Evolutionary conservation across 2,888 invertebrate species (phyloP).

Genomic region (Epistrophella euchroma): DNA sequence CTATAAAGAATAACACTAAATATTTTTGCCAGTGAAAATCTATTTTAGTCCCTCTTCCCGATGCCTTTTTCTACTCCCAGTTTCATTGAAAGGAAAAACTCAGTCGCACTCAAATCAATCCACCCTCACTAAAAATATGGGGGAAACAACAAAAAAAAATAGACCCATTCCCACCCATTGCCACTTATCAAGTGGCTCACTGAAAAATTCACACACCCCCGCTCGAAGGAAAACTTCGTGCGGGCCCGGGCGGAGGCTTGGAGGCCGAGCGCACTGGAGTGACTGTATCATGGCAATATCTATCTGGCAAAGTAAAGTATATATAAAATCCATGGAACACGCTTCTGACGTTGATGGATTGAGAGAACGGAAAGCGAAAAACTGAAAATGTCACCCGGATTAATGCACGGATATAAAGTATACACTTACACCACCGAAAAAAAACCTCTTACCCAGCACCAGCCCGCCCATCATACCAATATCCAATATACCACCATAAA

Average conservation of each 20-base stretch:
- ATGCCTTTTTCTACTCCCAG: constrained; percentile 12
- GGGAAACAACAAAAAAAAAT: constrained; percentile 31
- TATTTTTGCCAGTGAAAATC: constrained; percentile 64
- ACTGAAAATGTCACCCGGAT: constrained; percentile 80
- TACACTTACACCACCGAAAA: constrained; percentile 76
- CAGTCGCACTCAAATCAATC: constrained; percentile 74
- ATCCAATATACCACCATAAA: constrained; percentile 15
- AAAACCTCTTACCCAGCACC: constrained; percentile 32
- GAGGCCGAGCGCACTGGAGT: constrained; percentile 41
- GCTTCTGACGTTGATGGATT: constrained; percentile 79
- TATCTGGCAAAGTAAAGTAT: constrained; percentile 71
- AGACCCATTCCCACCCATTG: constrained; percentile 49
- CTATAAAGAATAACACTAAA: constrained; percentile 36
- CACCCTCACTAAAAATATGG: constrained; percentile 54
- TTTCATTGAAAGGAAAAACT: constrained; percentile 46
- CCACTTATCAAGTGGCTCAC: constrained; percentile 72
- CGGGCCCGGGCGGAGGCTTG: constrained; percentile 13
- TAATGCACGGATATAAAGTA: constrained; percentile 79
- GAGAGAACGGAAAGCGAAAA: constrained; percentile 79
- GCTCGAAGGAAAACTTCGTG: background rate
- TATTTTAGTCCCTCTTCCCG: constrained; percentile 5
- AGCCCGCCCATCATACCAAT: constrained; percentile 28
- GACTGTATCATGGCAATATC: constrained; percentile 73
- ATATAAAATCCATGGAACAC: constrained; percentile 77
- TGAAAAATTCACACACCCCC: constrained; percentile 66